phyloP scores from a whole-genome alignment of 2,888 invertebrate genomes.

The Pristionchus fissidentatus region DNA sequence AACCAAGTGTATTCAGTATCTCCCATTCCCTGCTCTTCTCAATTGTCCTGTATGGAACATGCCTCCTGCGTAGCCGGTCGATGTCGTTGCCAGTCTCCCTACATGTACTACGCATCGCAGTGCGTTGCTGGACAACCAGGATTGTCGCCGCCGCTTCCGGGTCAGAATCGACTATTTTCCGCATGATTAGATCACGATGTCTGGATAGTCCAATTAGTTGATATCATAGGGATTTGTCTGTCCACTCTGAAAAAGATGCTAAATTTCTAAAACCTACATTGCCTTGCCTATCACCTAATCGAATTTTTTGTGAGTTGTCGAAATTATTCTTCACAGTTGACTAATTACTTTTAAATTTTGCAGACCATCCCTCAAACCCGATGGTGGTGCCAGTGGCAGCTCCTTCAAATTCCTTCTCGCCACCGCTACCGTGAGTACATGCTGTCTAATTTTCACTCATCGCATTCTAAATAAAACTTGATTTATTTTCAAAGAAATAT shows the following conservation, averaged over 20 bases:
- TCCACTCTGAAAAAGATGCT: too few species aligned
- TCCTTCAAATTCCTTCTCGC: not conserved
- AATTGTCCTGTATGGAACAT: constrained; percentile 44
- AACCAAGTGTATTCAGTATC: constrained; percentile 45
- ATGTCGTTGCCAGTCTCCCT: constrained; percentile 43
- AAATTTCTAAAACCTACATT: too few species aligned
- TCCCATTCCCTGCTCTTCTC: constrained; percentile 15
- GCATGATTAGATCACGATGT: not conserved
- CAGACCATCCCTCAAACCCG: not conserved
- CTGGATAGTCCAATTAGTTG: not conserved
- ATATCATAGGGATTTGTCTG: not conserved
- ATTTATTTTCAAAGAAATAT: too few species aligned
- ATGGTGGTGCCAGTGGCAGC: constrained; percentile 7
- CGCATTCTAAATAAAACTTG: not conserved
- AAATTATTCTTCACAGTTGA: not conserved
- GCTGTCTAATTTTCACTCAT: not conserved
- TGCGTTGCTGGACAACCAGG: constrained; percentile 1
- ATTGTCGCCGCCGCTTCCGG: not conserved
- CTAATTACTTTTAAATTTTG: not conserved
- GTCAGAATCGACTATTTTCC: too few species aligned
- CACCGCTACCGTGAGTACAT: not conserved
- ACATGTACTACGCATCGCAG: constrained; percentile 23
- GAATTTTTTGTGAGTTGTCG: too few species aligned
- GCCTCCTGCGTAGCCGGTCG: constrained; percentile 44
- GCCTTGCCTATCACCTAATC: too few species aligned